Evolutionary conservation across 2,888 invertebrate species (phyloP).

Genomic region (Lycaena phlaeas): DNA sequence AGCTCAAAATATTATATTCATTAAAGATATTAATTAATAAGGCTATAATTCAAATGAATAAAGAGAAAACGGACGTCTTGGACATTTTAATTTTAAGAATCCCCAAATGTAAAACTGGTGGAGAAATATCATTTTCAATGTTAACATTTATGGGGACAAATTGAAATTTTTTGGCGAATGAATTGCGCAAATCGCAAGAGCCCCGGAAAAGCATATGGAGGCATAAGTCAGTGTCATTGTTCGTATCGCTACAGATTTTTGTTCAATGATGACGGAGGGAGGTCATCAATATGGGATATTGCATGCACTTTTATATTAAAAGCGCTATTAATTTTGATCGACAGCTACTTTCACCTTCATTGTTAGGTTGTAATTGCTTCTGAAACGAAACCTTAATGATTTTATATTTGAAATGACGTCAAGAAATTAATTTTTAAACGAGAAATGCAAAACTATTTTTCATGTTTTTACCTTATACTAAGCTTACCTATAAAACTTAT

Average conservation of each 20-base stretch:
- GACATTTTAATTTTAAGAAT: constrained; percentile 16
- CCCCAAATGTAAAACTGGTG: constrained; percentile 12
- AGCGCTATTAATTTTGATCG: neutral
- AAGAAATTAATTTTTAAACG: too few species aligned
- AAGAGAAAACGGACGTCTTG: constrained; percentile 11
- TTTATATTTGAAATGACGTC: too few species aligned
- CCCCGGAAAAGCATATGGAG: constrained; percentile 45
- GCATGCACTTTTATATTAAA: neutral
- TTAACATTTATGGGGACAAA: too few species aligned
- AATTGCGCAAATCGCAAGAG: constrained; percentile 49
- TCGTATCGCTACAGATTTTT: neutral
- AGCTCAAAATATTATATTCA: neutral
- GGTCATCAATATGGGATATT: constrained; percentile 9
- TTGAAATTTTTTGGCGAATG: constrained; percentile 48
- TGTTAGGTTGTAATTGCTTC: too few species aligned
- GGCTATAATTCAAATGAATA: constrained; percentile 12
- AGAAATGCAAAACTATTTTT: too few species aligned
- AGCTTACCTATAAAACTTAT: too few species aligned
- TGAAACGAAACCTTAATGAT: too few species aligned
- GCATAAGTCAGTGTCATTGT: constrained; percentile 64
- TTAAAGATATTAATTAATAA: constrained; percentile 9
- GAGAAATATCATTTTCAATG: constrained; percentile 27
- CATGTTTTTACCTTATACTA: too few species aligned
- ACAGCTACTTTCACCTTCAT: too few species aligned
- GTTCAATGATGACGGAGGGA: constrained; percentile 14